Conservation (phyloP, 1,140 invertebrate species). For the Lasioglossum albipes region DNA sequence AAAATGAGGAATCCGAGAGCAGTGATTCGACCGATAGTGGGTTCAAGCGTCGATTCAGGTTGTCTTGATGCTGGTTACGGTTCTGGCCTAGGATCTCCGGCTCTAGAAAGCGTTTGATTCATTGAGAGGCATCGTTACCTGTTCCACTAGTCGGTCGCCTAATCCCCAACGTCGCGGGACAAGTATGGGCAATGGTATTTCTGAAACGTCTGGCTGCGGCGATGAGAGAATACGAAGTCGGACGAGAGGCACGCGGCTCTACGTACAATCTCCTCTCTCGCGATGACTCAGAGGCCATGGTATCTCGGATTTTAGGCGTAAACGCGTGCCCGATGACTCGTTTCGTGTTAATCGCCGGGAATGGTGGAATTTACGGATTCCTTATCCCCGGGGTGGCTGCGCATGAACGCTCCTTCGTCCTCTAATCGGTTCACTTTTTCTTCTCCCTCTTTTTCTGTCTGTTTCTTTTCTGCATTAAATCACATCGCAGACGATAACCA, state of each 20-base stretch:
- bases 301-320: constrained; percentile 63
- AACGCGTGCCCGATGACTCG: constrained; percentile 65
- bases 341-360: constrained; percentile 59
- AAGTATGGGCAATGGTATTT: constrained; percentile 36
- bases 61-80: too few species aligned
- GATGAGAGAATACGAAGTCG: constrained; percentile 23
- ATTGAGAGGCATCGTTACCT: constrained; percentile 7
- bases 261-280: constrained; percentile 60
- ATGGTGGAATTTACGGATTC: constrained; percentile 20
- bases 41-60: too few species aligned
- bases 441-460: too few species aligned
- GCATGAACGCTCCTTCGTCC: background rate
- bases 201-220: constrained; percentile 24
- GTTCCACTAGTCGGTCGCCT: constrained; percentile 8
- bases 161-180: constrained; percentile 10
- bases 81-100: background rate
- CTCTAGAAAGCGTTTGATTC: background rate
- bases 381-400: background rate
- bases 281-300: constrained; percentile 64
- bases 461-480: constrained; percentile 9
- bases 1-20: too few species aligned
- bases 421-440: background rate
- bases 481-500: background rate
- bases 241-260: constrained; percentile 31
- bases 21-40: too few species aligned